phyloP scores from a whole-genome alignment of 2,888 invertebrate genomes.

The Cordylochernes scorpioides region DNA sequence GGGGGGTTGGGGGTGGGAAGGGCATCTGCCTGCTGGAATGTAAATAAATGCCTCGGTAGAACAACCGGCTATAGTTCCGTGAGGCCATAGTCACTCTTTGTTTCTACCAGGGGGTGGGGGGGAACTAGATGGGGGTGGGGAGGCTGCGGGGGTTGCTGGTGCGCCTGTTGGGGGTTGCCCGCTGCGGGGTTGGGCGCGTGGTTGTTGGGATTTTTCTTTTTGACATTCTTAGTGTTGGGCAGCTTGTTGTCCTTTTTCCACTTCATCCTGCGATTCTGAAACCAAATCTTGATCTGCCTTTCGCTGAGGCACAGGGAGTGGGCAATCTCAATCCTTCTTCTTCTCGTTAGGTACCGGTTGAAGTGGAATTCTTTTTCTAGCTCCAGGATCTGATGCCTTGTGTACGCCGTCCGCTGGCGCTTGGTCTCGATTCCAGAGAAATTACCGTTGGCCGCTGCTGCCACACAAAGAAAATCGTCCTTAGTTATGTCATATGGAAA shows the following conservation, averaged over 20 bases:
- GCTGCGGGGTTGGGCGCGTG: conserved; percentile 6
- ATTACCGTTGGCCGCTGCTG: conserved; percentile 22
- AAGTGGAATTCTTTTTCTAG: conserved; percentile 93
- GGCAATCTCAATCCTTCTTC: conserved; percentile 86
- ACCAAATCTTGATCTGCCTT: conserved; percentile 68
- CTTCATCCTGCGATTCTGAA: conserved; percentile 44
- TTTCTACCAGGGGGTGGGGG: conserved; percentile 6
- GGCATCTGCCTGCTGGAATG: too few relatives aligned
- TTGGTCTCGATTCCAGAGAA: conserved; percentile 84
- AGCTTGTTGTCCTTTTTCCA: conserved; percentile 67
- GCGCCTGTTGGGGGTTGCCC: conserved; percentile 24
- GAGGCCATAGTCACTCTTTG: conserved; percentile 11
- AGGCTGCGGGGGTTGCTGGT: conserved; percentile 5
- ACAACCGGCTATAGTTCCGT: conserved; percentile 3
- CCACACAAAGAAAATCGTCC: too few relatives aligned
- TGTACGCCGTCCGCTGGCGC: conserved; percentile 84
- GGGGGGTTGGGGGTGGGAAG: too few relatives aligned
- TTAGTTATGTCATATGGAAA: too few relatives aligned
- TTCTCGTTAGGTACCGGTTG: conserved; percentile 78
- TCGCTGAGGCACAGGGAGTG: conserved; percentile 78
- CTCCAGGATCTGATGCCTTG: conserved; percentile 87
- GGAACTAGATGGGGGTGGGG: conserved; percentile 8
- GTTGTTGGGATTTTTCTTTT: conserved; percentile 34
- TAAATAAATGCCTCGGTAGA: too few relatives aligned
- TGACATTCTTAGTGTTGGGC: conserved; percentile 52